Evolutionary conservation across 2,113 vertebrate genomes (phyloP).

Genomic region (Mormyrus iriodes): DNA sequence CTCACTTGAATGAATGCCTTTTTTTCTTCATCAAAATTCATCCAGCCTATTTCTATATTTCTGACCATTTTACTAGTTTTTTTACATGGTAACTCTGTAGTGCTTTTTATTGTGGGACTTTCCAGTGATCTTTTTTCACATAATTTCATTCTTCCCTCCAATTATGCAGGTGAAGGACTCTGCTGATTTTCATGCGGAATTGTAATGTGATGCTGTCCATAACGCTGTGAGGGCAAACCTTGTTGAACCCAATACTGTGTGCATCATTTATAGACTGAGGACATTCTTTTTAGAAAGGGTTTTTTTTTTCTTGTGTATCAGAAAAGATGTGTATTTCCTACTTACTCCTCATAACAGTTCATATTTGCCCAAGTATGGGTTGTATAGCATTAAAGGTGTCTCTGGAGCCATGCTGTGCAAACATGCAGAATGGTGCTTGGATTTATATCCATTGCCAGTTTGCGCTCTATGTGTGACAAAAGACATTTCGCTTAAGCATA

Average conservation of each 20-base stretch:
- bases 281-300: conserved; percentile 22
- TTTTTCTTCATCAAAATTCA: too few relatives aligned
- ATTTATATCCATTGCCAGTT: neutral
- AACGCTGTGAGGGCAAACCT: conserved; percentile 14
- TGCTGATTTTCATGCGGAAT: conserved; percentile 20
- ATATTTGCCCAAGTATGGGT: too few relatives aligned
- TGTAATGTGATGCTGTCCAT: conserved; percentile 24
- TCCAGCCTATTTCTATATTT: too few relatives aligned
- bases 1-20: too few relatives aligned
- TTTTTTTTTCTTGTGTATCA: conserved; percentile 22
- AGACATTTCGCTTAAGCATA: neutral
- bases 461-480: neutral
- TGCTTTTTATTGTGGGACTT: too few relatives aligned
- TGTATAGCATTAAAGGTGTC: too few relatives aligned
- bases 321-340: too few relatives aligned
- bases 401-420: neutral
- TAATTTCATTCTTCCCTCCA: conserved; percentile 18
- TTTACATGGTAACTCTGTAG: too few relatives aligned
- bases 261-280: conserved; percentile 11
- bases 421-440: neutral
- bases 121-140: too few relatives aligned
- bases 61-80: too few relatives aligned
- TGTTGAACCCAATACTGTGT: neutral
- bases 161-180: conserved; percentile 18
- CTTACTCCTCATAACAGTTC: too few relatives aligned